Conservation (phyloP, 2,888 invertebrate genomes). For the Agrotis segetum region DNA sequence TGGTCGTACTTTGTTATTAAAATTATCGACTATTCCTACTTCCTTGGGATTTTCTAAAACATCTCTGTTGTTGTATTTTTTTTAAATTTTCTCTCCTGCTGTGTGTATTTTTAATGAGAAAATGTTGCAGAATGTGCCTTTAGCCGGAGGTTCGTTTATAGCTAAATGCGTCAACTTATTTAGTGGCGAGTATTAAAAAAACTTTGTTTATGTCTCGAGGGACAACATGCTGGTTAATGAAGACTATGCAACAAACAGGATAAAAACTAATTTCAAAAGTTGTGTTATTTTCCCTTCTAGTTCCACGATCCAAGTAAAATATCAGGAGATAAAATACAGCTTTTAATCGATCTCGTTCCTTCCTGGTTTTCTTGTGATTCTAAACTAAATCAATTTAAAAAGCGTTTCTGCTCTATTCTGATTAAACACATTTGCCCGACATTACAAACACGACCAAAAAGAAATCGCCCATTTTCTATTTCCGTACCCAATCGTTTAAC, state of each 20-base stretch:
- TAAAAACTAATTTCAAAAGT: conserved; percentile 8
- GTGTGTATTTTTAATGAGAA: conserved; percentile 50
- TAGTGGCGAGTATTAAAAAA: conserved; percentile 27
- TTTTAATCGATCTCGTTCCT: background rate
- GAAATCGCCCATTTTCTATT: conserved; percentile 66
- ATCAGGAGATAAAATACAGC: background rate
- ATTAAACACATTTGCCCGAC: conserved; percentile 25
- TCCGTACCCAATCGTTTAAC: conserved; percentile 68
- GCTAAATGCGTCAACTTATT: conserved; percentile 42
- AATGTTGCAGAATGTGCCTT: conserved; percentile 30
- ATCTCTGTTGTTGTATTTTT: conserved; percentile 69
- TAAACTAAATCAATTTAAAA: conserved; percentile 21
- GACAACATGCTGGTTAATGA: conserved; percentile 7
- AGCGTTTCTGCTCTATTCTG: background rate
- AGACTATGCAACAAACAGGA: conserved; percentile 2
- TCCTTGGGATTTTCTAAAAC: conserved; percentile 81
- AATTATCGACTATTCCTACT: conserved; percentile 84
- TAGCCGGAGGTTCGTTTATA: conserved; percentile 1
- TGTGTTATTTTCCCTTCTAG: background rate
- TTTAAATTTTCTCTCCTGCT: conserved; percentile 64
- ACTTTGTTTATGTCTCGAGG: conserved; percentile 27
- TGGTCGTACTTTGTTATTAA: conserved; percentile 84
- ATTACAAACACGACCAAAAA: conserved; percentile 28
- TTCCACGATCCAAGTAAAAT: background rate
- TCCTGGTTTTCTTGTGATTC: background rate